Conservation (phyloP, 1,140 invertebrate species). For the Brachionus sp. region DNA sequence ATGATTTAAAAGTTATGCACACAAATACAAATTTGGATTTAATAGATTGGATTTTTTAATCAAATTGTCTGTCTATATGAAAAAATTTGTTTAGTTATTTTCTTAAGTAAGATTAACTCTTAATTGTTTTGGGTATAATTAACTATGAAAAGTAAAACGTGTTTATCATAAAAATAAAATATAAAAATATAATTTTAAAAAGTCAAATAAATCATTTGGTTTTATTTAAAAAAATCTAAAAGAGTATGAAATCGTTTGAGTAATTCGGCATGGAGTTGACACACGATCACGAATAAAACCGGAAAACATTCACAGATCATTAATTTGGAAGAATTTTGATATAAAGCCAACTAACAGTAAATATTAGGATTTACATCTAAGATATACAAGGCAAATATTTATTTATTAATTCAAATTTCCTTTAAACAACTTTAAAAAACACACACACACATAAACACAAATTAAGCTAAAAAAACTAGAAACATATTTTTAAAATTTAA, state of each 20-base stretch:
- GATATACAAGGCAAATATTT: slow-evolving; percentile 18
- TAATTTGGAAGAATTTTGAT: not conserved
- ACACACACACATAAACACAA: not conserved
- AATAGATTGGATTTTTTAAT: not conserved
- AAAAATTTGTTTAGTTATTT: not conserved
- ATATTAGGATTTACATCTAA: not conserved
- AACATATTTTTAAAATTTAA: too few species aligned
- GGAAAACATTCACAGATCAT: not conserved
- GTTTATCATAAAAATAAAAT: not conserved
- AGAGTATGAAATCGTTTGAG: not conserved
- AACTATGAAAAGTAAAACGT: not conserved
- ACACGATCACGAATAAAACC: not conserved
- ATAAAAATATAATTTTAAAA: not conserved
- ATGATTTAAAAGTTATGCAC: not conserved
- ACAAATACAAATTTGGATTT: not conserved
- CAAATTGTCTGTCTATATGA: not conserved
- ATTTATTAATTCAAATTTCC: not conserved
- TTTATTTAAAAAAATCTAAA: not conserved
- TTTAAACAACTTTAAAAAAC: not conserved
- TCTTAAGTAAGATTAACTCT: slow-evolving; percentile 9
- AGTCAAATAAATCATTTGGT: not conserved
- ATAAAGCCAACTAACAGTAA: not conserved
- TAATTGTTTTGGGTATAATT: not conserved
- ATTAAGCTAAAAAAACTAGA: not conserved
- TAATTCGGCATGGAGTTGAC: not conserved